phyloP scores from a whole-genome alignment of 2,888 invertebrate genomes.

The Oscheius sp. region DNA sequence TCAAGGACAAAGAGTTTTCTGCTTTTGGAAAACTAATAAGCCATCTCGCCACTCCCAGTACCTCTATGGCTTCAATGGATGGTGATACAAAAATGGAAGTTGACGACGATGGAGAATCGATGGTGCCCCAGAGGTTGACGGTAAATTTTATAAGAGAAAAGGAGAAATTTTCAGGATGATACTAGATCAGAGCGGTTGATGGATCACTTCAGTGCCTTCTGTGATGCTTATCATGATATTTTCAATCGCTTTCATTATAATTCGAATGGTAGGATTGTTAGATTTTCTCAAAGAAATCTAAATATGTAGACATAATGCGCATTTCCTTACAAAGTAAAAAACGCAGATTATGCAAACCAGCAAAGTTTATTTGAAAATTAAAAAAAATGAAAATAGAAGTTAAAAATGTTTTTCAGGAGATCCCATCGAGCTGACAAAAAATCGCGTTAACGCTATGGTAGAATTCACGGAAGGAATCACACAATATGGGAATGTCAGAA shows the following conservation, averaged over 20 bases:
- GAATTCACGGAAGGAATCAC: constrained; percentile 86
- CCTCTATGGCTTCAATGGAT: background rate
- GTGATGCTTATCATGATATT: background rate
- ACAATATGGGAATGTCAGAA: constrained; percentile 81
- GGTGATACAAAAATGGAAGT: background rate
- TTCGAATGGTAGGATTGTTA: background rate
- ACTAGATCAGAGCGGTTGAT: background rate
- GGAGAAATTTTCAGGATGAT: background rate
- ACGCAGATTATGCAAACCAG: no score
- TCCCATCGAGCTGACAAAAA: background rate
- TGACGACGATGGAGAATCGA: background rate
- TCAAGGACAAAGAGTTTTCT: background rate
- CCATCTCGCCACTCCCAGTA: no score
- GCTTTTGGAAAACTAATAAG: no score
- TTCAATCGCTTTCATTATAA: background rate
- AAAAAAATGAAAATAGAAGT: no score
- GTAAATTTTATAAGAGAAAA: background rate
- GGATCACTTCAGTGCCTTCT: background rate
- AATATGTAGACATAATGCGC: no score
- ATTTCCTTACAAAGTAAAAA: no score
- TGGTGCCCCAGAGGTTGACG: background rate
- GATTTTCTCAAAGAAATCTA: background rate
- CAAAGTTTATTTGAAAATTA: no score
- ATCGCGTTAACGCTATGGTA: background rate
- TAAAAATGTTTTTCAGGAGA: background rate